Base-by-base conservation (phyloP, 2,113 vertebrate species). In the Cranoglanis bouderius region DNA sequence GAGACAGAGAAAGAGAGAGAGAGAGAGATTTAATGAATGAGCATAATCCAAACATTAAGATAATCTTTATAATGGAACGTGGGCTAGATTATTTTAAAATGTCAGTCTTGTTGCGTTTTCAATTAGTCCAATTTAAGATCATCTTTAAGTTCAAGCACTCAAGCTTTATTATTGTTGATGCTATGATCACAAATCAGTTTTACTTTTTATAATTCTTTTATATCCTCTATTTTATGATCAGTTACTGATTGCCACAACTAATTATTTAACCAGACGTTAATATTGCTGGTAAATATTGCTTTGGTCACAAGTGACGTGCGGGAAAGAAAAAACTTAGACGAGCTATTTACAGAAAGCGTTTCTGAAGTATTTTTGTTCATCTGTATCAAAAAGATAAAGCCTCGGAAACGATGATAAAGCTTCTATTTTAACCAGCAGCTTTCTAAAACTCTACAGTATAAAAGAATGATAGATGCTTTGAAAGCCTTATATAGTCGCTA, bases 11-110 rank as follows among this genome's bases (percentile, higher is more conserved):
- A 32, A 46, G 32, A 85, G 38, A 82, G 78, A 35, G 59, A 46
- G 65, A 83, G 32, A 77, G 87, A 88, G 90, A 85, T 85, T 86
- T 82, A 63, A 88, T 90, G 83, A 86, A 82, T 89, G 75, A 75
- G 40, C 38, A n/a, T 49, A 43, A 43, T 75, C 32, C 9, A 46
- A 84, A 75, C 61, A 59, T 84, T 57, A 61, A 32, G 80, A 32
- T 53, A 0, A 53, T 82, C 32, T 57, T 55, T 35, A 29, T 43
- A 87, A 67, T 59, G 7, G 59, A 87, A 53, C 7, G 61, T 14
- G 51, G 40, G 57, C 9, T 63, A 35, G 85, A 49, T 65, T 46
- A 32, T 81, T 78, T 83, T 18, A 8, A 84, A 82, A 84, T 84
- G 87, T 82, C 87, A 74, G 43, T 24, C 53, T 40, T 82, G 63